phyloP scores from a whole-genome alignment of 2,888 invertebrate genomes.

The Phaonia tiefii region DNA sequence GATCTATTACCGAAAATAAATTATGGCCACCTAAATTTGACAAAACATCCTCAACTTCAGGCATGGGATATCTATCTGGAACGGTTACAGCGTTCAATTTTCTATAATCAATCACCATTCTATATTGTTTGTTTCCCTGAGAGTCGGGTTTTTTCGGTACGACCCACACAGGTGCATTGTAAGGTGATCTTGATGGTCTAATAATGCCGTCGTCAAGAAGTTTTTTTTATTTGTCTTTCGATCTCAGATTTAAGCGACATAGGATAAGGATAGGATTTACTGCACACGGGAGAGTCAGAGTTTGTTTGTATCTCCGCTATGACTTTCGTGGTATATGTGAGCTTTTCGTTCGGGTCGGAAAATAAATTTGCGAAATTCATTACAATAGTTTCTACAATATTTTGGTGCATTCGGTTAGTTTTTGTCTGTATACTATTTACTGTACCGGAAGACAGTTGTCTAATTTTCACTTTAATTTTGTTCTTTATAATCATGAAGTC shows the following conservation, averaged over 20 bases:
- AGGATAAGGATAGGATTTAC: not conserved
- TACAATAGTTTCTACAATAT: not conserved
- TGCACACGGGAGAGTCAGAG: not conserved
- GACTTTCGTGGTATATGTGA: not conserved
- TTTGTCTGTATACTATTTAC: too few relatives aligned
- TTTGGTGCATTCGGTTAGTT: too few relatives aligned
- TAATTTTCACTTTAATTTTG: not conserved
- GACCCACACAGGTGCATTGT: constrained; percentile 31
- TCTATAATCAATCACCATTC: too few relatives aligned
- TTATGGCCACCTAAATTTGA: too few relatives aligned
- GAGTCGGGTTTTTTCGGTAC: constrained; percentile 44
- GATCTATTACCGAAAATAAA: too few relatives aligned
- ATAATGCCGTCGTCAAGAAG: constrained; percentile 1
- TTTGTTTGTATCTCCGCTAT: not conserved
- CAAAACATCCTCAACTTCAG: too few relatives aligned
- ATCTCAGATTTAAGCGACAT: not conserved
- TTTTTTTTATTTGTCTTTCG: not conserved
- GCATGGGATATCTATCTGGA: too few relatives aligned
- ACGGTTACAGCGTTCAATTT: too few relatives aligned
- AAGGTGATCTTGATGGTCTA: not conserved
- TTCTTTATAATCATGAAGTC: constrained; percentile 38
- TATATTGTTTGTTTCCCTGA: constrained; percentile 1
- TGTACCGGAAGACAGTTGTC: too few relatives aligned
- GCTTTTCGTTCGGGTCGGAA: too few relatives aligned
- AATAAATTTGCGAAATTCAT: not conserved